Base-by-base conservation (phyloP, 2,888 invertebrate genomes). In the Lasioglossum marginatum region DNA sequence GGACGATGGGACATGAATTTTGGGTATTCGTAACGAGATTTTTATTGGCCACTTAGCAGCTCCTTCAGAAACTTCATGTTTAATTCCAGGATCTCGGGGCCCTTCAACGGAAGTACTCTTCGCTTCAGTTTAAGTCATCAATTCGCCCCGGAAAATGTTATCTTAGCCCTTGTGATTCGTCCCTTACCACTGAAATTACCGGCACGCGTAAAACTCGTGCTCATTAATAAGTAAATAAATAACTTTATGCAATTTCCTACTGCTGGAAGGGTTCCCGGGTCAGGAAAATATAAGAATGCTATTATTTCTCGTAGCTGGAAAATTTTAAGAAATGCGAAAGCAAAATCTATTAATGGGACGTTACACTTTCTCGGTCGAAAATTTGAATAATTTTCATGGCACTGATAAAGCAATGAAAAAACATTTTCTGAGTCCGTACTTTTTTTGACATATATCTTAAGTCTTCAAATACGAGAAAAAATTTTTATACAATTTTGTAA, bases 21-120 rank as follows among this genome's bases (percentile, higher is more conserved):
- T 23, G 43, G 37, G 23, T 37, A 60, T 34, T 60, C 45, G 23
- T n/a, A 83, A 80, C 48, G 63, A 83, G 71, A 83, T 75, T 66
- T 80, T 80, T 80, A 83, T 83, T 71, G 71, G 72, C 66, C 81
- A 81, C 48, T 81, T 77, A 77, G 63, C 63, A 45, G 60, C 63
- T 71, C 48, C 57, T 63, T 23, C 14, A 60, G 45, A 3, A 71
- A 75, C 60, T 63, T 83, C 63, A 75, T 83, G 23, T 73, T 81
- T 84, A 81, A 81, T 81, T 74, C 45, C 34, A 19, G n/a, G 48
- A 8, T 83, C 60, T 45, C 40, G 34, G n/a, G 37, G 60, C 48
- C 60, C 27, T 37, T 68, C 57, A n/a, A 12, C 60, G 57, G 40
- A 45, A 31, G 34, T 63, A 45, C 34, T 27, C 73, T 63, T 19